Conservation (phyloP, 2,888 invertebrate genomes). For the Agelastica alni region DNA sequence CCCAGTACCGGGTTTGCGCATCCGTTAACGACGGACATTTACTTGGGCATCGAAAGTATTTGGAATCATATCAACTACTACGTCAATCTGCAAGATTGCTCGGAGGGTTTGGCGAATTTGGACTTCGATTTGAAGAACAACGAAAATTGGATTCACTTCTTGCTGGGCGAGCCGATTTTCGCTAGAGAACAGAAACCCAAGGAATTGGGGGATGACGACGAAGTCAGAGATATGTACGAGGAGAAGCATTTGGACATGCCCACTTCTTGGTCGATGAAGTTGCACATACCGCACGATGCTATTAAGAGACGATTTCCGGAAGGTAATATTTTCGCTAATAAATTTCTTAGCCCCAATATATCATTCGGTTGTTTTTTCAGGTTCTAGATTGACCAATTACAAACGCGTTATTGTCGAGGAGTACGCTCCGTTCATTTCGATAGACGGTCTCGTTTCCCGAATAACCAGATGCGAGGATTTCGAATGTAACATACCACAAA, state of each 20-base stretch:
- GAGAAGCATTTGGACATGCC: conserved; percentile 81
- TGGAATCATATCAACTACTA: conserved; percentile 90
- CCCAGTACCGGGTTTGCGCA: conserved; percentile 76
- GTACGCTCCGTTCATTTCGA: conserved; percentile 75
- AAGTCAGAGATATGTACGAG: conserved; percentile 55
- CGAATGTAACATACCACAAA: conserved; percentile 56
- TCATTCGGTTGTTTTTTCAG: not conserved
- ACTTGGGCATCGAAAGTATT: conserved; percentile 78
- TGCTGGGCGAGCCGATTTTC: conserved; percentile 69
- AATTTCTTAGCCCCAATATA: no score
- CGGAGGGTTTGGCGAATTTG: conserved; percentile 59
- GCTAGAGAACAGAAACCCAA: conserved; percentile 50
- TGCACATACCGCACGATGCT: conserved; percentile 67
- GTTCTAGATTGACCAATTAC: conserved; percentile 67
- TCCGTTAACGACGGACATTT: conserved; percentile 63
- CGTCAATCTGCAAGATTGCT: conserved; percentile 67
- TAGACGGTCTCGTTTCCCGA: conserved; percentile 72
- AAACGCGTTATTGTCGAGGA: conserved; percentile 76
- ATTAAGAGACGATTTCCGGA: conserved; percentile 70
- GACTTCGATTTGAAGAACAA: conserved; percentile 67
- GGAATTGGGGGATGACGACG: conserved; percentile 60
- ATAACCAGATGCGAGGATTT: conserved; percentile 67
- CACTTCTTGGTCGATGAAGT: conserved; percentile 71
- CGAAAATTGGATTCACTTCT: conserved; percentile 72
- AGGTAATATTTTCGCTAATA: conserved; percentile 52